Evolutionary conservation across 2,797 vertebrate genomes (phyloP).

Genomic region (Clamator glandarius): DNA sequence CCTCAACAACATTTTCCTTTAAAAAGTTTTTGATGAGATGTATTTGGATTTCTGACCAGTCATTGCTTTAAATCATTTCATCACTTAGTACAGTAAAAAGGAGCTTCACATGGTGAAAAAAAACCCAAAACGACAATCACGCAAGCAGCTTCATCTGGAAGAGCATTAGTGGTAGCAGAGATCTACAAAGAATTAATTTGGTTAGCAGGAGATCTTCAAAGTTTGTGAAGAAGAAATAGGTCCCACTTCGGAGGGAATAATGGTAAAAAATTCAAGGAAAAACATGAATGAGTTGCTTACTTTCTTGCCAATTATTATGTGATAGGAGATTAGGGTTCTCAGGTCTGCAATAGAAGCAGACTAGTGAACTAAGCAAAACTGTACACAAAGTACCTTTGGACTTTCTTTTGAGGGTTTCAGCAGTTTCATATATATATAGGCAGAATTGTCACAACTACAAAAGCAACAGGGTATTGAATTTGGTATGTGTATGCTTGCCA

Average conservation of each 20-base stretch:
- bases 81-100: background rate
- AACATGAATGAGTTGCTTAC: background rate
- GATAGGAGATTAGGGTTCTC: background rate
- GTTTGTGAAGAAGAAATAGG: background rate
- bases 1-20: slow-evolving; percentile 32
- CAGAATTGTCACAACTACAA: background rate
- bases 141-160: background rate
- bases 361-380: background rate
- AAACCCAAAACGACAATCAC: background rate
- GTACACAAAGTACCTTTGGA: background rate
- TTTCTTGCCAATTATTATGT: background rate
- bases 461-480: background rate
- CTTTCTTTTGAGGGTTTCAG: background rate
- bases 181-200: background rate
- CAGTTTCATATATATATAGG: background rate
- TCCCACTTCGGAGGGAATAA: background rate
- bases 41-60: slow-evolving; percentile 43
- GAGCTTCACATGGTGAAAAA: background rate
- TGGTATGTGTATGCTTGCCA: background rate
- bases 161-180: background rate
- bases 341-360: background rate
- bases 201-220: background rate
- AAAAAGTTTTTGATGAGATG: slow-evolving; percentile 8
- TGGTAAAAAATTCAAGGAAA: background rate
- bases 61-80: slow-evolving; percentile 35